Conservation (phyloP, 2,797 vertebrate genomes). For the Falco concolor region DNA sequence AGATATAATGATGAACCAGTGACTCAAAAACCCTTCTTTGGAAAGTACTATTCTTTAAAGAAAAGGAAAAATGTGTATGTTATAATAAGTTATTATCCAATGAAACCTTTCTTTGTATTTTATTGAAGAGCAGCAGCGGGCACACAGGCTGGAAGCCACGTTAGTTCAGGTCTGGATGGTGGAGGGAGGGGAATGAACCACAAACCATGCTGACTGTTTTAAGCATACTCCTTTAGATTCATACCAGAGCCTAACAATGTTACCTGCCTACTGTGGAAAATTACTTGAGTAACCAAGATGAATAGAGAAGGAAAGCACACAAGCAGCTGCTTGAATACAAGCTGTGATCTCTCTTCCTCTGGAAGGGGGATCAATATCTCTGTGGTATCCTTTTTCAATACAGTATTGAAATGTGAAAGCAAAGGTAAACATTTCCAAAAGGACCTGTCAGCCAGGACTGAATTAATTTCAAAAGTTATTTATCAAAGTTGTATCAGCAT, state of each 20-base stretch:
- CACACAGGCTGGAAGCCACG: not conserved
- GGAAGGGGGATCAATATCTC: not conserved
- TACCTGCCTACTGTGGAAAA: not conserved
- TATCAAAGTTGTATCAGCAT: not conserved
- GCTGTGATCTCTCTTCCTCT: not conserved
- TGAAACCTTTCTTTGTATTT: not conserved
- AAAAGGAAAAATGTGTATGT: not conserved
- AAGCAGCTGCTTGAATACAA: not conserved
- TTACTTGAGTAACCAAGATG: not conserved
- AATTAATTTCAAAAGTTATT: conserved; percentile 1
- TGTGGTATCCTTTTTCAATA: not conserved
- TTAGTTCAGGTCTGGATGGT: not conserved
- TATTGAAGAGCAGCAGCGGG: not conserved
- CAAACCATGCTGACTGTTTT: not conserved
- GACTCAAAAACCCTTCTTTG: not conserved
- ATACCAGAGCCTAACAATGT: not conserved
- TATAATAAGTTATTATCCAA: not conserved
- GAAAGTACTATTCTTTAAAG: not conserved
- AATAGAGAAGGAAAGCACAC: not conserved
- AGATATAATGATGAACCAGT: not conserved
- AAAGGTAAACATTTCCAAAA: conserved; percentile 25
- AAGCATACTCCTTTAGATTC: not conserved
- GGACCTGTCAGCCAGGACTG: not conserved
- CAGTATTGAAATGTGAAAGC: conserved; percentile 24
- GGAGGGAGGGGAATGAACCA: not conserved